These are phyloP conservation scores for Capreolus pygargus DNA, from an alignment of 2,113 vertebrate species.

Conservation along the genomic window DNA sequence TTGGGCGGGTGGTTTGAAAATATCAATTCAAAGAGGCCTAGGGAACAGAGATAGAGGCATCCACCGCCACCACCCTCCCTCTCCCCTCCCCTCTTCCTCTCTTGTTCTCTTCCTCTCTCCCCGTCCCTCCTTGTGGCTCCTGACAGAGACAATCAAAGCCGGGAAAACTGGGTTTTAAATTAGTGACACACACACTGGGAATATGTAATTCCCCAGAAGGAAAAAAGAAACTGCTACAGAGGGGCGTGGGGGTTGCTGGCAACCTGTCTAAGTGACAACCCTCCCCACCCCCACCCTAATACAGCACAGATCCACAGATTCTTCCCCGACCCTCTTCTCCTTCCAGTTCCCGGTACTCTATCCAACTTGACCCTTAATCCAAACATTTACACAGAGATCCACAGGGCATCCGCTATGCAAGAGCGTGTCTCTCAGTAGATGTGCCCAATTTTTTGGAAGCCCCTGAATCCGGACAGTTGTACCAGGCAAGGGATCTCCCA, in stretches of 20 bases:
- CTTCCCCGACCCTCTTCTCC: not conserved
- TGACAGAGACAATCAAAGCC: conserved; percentile 52
- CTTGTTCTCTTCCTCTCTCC: conserved; percentile 44
- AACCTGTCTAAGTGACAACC: conserved; percentile 56
- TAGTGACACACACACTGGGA: conserved; percentile 25
- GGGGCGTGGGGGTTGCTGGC: conserved; percentile 35
- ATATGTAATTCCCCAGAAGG: conserved; percentile 23
- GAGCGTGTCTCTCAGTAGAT: conserved; percentile 5
- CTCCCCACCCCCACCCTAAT: conserved; percentile 61
- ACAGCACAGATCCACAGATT: conserved; percentile 42
- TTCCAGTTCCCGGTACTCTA: conserved; percentile 39
- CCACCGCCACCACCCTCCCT: conserved; percentile 36
- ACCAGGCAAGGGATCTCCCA: conserved; percentile 41
- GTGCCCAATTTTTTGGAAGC: conserved; percentile 43
- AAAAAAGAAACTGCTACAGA: conserved; percentile 42
- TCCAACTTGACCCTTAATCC: conserved; percentile 65
- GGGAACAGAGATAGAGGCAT: conserved; percentile 13
- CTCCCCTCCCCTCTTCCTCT: conserved; percentile 52
- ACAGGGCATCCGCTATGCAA: conserved; percentile 11
- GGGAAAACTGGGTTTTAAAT: conserved; percentile 33
- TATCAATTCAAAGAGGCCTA: conserved; percentile 68
- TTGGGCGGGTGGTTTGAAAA: conserved; percentile 52
- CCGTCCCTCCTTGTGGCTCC: conserved; percentile 56
- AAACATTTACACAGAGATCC: conserved; percentile 28
- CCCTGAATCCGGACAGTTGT: conserved; percentile 67